Percentiles rank a stretch among this genome's conserved stretches.
phyloP scores from a whole-genome alignment of 2,113 vertebrate genomes.

The Dicentrarchus labrax region DNA sequence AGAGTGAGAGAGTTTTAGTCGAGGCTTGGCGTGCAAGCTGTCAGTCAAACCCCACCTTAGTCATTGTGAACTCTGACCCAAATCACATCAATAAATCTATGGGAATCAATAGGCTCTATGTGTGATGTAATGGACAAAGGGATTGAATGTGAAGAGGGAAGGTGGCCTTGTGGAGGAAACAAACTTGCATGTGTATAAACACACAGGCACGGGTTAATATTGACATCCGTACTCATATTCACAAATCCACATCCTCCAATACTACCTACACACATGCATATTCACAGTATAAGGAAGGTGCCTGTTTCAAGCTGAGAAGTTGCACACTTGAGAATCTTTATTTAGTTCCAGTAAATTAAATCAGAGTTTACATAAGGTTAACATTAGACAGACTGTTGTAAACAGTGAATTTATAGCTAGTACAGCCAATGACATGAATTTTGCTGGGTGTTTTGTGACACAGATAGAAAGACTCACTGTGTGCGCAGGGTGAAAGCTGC shows the following conservation, averaged over 20 bases:
- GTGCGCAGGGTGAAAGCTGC: constrained; percentile 97
- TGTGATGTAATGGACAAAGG: constrained; percentile 66
- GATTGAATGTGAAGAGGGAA: constrained; percentile 55
- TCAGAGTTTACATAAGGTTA: constrained; percentile 4
- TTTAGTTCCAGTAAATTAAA: constrained; percentile 27
- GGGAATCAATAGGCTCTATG: constrained; percentile 63
- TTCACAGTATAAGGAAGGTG: neutral
- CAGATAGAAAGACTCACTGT: constrained; percentile 84
- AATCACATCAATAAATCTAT: constrained; percentile 80
- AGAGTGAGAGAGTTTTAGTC: constrained; percentile 35
- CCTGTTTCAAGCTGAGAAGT: constrained; percentile 20
- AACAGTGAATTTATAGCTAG: neutral
- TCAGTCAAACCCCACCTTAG: constrained; percentile 69
- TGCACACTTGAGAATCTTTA: constrained; percentile 25
- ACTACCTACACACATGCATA: neutral
- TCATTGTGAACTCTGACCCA: constrained; percentile 75
- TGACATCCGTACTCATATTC: constrained; percentile 30
- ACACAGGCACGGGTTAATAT: constrained; percentile 34
- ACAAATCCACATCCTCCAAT: constrained; percentile 19
- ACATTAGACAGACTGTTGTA: neutral
- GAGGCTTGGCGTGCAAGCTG: constrained; percentile 29
- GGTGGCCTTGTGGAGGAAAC: constrained; percentile 55
- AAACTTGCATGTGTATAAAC: constrained; percentile 58
- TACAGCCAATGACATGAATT: neutral
- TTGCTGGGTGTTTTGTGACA: constrained; percentile 2